These are phyloP conservation scores for Otolemur crassicaudatus DNA, from an alignment of 2,797 vertebrate species.

Conservation along the genomic window DNA sequence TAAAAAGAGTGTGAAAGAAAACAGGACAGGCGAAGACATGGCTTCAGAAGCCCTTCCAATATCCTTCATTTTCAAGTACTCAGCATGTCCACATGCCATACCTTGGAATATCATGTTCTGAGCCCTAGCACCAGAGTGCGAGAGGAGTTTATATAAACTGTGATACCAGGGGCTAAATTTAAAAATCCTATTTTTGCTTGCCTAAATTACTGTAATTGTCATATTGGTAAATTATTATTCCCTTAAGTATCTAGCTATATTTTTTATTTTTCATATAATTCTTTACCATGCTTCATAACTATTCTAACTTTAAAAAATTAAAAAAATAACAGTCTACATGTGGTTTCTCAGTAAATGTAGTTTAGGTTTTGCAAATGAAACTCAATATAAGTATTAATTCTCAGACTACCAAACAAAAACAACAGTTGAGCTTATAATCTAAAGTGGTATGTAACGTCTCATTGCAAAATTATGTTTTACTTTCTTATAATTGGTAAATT, in stretches of 20 bases:
- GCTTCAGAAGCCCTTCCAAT: background rate
- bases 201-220: background rate
- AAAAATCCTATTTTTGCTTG: background rate
- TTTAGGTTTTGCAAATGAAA: constrained; percentile 58
- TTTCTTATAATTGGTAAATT: constrained; percentile 35
- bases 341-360: background rate
- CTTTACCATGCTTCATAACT: background rate
- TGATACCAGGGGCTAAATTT: background rate
- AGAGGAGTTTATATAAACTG: background rate
- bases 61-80: background rate
- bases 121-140: background rate
- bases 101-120: background rate
- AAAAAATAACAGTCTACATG: background rate
- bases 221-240: background rate
- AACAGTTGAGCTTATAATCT: constrained; percentile 60
- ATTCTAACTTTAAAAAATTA: background rate
- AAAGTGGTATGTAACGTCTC: constrained; percentile 68
- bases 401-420: constrained; percentile 10
- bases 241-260: background rate
- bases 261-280: background rate
- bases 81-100: background rate
- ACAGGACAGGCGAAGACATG: background rate
- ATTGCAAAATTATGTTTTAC: constrained; percentile 33
- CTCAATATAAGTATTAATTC: constrained; percentile 56
- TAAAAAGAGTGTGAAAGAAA: background rate